A percentile compares a stretch with the other conserved stretches of the same genome.
Conservation (phyloP, 2,113 vertebrate genomes). For the Mystacornis crossleyi region DNA sequence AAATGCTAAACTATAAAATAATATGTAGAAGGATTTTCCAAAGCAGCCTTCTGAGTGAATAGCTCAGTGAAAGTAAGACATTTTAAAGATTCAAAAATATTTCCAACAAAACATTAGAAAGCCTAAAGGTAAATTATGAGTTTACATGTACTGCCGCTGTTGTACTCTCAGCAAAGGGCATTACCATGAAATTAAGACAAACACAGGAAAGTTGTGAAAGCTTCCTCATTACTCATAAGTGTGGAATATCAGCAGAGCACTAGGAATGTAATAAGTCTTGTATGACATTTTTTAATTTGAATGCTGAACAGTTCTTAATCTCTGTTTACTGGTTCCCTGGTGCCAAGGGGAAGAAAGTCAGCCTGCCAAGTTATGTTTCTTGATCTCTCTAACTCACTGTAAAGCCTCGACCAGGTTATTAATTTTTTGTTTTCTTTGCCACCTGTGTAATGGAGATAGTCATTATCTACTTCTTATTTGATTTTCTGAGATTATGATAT, state of each 20-base stretch:
- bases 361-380: not conserved
- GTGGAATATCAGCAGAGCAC: not conserved
- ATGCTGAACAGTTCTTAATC: not conserved
- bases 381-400: not conserved
- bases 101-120: not conserved
- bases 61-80: not conserved
- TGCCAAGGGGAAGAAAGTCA: not conserved
- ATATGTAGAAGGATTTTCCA: not conserved
- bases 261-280: not conserved
- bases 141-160: not conserved
- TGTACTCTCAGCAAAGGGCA: not conserved
- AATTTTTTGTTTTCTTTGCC: not conserved
- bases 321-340: not conserved
- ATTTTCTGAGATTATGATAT: not conserved
- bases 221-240: not conserved
- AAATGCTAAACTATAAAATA: not conserved
- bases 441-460: not conserved
- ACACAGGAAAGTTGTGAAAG: not conserved
- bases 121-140: not conserved
- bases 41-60: not conserved
- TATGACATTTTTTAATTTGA: not conserved
- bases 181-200: not conserved
- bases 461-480: not conserved
- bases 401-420: not conserved
- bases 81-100: not conserved